Conservation (phyloP, 1,140 invertebrate species). For the Harlomillsia oculata region DNA sequence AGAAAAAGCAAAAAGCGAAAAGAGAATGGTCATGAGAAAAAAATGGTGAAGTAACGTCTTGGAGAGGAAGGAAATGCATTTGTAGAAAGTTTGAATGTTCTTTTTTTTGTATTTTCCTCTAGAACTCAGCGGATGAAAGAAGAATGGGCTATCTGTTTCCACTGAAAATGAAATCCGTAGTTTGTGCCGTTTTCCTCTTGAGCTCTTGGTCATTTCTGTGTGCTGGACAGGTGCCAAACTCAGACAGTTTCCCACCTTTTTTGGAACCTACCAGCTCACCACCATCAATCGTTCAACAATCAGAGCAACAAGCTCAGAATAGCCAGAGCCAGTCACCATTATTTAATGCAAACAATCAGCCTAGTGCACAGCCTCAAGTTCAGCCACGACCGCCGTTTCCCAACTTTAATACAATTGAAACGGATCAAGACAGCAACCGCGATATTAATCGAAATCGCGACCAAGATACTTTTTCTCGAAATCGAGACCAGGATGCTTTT, state of each 20-base stretch:
- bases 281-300: slow-evolving; percentile 5
- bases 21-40: too few species aligned
- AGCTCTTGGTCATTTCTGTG: neutral
- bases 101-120: too few species aligned
- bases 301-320: slow-evolving; percentile 13
- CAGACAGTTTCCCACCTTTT: neutral
- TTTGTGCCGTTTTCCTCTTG: neutral
- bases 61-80: too few species aligned
- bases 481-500: slow-evolving; percentile 10
- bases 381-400: slow-evolving; percentile 11
- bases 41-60: too few species aligned
- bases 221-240: slow-evolving; percentile 5
- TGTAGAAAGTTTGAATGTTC: too few species aligned
- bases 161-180: too few species aligned
- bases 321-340: too few species aligned
- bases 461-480: neutral
- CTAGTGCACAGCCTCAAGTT: slow-evolving; percentile 6
- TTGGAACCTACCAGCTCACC: neutral
- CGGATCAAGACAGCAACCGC: slow-evolving; percentile 6
- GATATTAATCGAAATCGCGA: slow-evolving; percentile 2
- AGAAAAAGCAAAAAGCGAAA: too few species aligned
- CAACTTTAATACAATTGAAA: slow-evolving; percentile 23
- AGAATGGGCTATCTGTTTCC: too few species aligned
- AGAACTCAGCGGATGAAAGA: too few species aligned
- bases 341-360: too few species aligned